Evolutionary conservation across 1,140 invertebrate genomes (phyloP).

Genomic region (Panulirus ornatus): DNA sequence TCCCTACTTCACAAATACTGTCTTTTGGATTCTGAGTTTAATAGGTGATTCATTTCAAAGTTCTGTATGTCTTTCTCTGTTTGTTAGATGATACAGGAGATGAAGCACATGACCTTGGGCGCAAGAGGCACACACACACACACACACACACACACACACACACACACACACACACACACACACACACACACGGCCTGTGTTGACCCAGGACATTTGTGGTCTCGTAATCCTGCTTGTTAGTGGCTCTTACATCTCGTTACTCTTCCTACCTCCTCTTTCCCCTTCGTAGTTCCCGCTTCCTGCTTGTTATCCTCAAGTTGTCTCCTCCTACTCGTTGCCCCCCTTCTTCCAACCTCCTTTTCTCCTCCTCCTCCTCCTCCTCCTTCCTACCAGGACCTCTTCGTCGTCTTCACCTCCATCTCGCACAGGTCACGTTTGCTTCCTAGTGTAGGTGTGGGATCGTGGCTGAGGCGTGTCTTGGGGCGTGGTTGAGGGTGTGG

Average conservation of each 20-base stretch:
- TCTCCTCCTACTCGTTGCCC: background rate
- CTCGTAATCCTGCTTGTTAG: constrained; percentile 5
- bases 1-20: too few relatives aligned
- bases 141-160: background rate
- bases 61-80: too few relatives aligned
- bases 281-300: background rate
- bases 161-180: constrained; percentile 15
- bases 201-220: constrained; percentile 7
- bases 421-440: too few relatives aligned
- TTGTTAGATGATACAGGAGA: too few relatives aligned
- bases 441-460: too few relatives aligned
- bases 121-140: background rate
- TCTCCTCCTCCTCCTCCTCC: background rate
- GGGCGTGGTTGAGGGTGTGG: too few relatives aligned
- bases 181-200: background rate
- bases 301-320: background rate
- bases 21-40: too few relatives aligned
- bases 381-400: background rate
- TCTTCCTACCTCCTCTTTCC: constrained; percentile 8
- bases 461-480: too few relatives aligned
- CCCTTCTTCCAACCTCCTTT: background rate
- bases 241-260: background rate
- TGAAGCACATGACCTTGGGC: too few relatives aligned
- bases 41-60: too few relatives aligned
- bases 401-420: background rate